These are phyloP conservation scores for Patiria miniata DNA, from an alignment of 35 echinoderm and acorn worm genomes.

Conservation along the genomic window DNA sequence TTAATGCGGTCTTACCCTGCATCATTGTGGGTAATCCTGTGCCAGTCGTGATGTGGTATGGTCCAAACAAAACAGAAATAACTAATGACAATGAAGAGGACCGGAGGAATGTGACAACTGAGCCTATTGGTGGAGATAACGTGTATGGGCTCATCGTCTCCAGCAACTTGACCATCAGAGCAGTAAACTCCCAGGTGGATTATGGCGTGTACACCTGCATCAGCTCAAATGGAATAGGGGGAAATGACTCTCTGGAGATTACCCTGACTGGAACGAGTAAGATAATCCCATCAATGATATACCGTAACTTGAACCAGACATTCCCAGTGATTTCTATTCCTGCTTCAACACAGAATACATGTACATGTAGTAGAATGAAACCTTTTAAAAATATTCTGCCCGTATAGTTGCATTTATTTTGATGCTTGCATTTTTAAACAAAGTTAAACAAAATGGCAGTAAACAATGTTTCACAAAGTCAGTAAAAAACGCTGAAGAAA, in stretches of 20 bases:
- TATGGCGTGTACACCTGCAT: not conserved
- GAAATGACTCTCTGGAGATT: not conserved
- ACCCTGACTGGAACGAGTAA: slow-evolving; percentile 1
- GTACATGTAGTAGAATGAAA: no score
- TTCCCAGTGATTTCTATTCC: not conserved
- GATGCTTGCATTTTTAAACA: no score
- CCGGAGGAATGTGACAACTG: not conserved
- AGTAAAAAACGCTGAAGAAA: no score
- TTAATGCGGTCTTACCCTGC: not conserved
- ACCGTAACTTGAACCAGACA: not conserved
- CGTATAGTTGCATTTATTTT: no score
- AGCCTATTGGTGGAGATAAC: not conserved
- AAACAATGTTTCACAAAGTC: no score
- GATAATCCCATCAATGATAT: not conserved
- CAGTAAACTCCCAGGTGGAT: not conserved
- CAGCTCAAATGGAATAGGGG: not conserved
- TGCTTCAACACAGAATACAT: no score
- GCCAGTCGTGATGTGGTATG: not conserved
- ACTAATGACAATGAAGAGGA: not conserved
- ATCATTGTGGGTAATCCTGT: not conserved
- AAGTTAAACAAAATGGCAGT: no score
- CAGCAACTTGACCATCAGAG: not conserved
- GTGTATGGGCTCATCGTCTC: not conserved
- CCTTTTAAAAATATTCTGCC: no score
- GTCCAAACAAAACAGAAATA: not conserved